Evolutionary conservation across 2,113 vertebrate species (phyloP).

Genomic region (Hyla sarda): DNA sequence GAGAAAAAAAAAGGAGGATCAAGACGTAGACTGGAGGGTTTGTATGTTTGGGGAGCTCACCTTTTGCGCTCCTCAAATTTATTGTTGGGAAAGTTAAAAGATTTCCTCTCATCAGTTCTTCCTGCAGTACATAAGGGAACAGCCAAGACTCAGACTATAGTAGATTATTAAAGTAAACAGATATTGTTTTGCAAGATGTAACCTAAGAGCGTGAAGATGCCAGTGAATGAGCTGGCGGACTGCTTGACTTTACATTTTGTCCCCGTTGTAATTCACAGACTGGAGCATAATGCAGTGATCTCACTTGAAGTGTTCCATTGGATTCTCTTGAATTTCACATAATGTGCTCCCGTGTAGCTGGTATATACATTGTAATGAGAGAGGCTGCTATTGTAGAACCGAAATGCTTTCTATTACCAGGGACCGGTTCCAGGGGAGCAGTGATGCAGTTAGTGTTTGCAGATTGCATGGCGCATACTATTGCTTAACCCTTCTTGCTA

Average conservation of each 20-base stretch:
- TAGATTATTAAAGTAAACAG: slow-evolving; percentile 32
- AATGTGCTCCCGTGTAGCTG: slow-evolving; percentile 29
- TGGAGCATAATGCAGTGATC: slow-evolving; percentile 26
- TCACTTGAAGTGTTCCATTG: slow-evolving; percentile 17
- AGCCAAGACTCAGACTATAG: neutral
- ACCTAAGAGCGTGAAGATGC: slow-evolving; percentile 18
- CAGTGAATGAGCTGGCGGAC: neutral
- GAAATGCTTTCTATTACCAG: slow-evolving; percentile 13
- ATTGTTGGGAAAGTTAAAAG: slow-evolving; percentile 5
- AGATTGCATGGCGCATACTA: neutral
- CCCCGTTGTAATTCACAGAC: slow-evolving; percentile 34
- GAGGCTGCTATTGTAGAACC: neutral
- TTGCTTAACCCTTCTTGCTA: neutral
- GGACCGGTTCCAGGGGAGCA: slow-evolving; percentile 19
- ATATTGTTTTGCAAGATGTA: slow-evolving; percentile 40
- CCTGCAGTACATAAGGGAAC: neutral
- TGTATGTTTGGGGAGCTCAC: slow-evolving; percentile 42
- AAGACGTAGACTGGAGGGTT: slow-evolving; percentile 22
- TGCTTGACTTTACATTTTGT: slow-evolving; percentile 37
- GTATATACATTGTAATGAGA: slow-evolving; percentile 35
- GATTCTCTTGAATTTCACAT: slow-evolving; percentile 37
- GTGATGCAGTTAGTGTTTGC: neutral
- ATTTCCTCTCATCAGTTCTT: neutral
- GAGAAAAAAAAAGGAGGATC: slow-evolving; percentile 11
- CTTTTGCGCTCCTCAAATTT: slow-evolving; percentile 31